phyloP scores from a whole-genome alignment of 2,113 vertebrate species.

The Dasyprocta punctata region DNA sequence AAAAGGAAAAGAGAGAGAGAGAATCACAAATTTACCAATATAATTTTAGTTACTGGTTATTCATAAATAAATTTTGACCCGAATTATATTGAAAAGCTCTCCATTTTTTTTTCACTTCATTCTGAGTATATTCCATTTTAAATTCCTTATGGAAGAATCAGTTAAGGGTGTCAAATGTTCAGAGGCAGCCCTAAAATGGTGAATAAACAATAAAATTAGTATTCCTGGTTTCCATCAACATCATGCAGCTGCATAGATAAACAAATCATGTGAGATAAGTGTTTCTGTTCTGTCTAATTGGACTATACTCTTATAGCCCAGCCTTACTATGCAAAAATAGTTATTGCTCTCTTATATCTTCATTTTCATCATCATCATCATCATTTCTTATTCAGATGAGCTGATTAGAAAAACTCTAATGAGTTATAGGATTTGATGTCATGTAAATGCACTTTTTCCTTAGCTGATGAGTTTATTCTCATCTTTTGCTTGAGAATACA shows the following conservation, averaged over 20 bases:
- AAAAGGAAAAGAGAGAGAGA: too few relatives aligned
- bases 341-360: slow-evolving; percentile 66
- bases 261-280: slow-evolving; percentile 68
- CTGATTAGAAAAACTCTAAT: slow-evolving; percentile 79
- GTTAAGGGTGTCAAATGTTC: background rate
- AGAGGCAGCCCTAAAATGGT: slow-evolving; percentile 39
- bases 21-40: background rate
- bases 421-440: slow-evolving; percentile 71
- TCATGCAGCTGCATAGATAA: slow-evolving; percentile 62
- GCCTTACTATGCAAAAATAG: slow-evolving; percentile 61
- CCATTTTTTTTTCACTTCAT: background rate
- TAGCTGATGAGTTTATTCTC: slow-evolving; percentile 78
- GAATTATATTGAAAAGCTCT: background rate
- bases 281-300: slow-evolving; percentile 66
- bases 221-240: slow-evolving; percentile 36
- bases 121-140: background rate
- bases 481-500: slow-evolving; percentile 71
- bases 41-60: background rate
- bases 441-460: slow-evolving; percentile 49
- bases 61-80: background rate
- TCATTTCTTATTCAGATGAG: slow-evolving; percentile 71
- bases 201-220: slow-evolving; percentile 55
- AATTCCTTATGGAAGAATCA: background rate
- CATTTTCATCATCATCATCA: slow-evolving; percentile 60
- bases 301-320: slow-evolving; percentile 58